Evolutionary conservation across 2,888 invertebrate genomes (phyloP), one percentile per base, ranked within the genome.

Genomic region (Oscheius sp.): DNA sequence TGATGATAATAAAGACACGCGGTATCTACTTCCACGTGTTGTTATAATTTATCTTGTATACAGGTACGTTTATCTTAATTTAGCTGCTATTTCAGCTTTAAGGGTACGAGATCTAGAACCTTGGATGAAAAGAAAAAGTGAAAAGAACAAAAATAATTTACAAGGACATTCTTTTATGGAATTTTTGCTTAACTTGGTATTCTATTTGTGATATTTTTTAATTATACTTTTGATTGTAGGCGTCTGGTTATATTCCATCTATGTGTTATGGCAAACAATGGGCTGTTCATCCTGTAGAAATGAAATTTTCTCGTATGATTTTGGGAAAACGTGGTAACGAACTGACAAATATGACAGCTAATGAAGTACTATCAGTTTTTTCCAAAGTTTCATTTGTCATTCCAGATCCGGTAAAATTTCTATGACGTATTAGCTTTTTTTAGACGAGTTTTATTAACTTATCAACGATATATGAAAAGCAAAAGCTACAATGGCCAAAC

Each of bases 31-130:
- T 8, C 50, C 41, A 9, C 24, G 63, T 28, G 36, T 64, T 0
- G 33, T 64, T 24, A 22, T 49, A 2, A 14, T 64, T 9, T 64
- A 64, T 24, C 50, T 64, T 20, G 28, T 64, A 1, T 64, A 64
- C 20, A 64, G 38, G 63, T 64, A n/a, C 17, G 45, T 32, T 8
- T 9, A 14, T 17, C 20, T n/a, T 14, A 22, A 8, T 2, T 62
- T 50, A 6, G 9, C 9, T 51, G 9, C 14, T 45, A 62, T 33
- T 6, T 4, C 12, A 8, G 20, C 12, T 32, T 54, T 20, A 12
- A 65, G 65, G 24, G 36, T 51, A 2, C 45, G 51, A 5, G 65
- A 65, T 17, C n/a, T 65, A 22, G 65, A 65, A 22, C 65, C 65
- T 14, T 45, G 44, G 44, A 26, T 65, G 28, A 36, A 45, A 30